Evolutionary conservation across 1,140 invertebrate species (phyloP).

Genomic region (Odontomachus brunneus): DNA sequence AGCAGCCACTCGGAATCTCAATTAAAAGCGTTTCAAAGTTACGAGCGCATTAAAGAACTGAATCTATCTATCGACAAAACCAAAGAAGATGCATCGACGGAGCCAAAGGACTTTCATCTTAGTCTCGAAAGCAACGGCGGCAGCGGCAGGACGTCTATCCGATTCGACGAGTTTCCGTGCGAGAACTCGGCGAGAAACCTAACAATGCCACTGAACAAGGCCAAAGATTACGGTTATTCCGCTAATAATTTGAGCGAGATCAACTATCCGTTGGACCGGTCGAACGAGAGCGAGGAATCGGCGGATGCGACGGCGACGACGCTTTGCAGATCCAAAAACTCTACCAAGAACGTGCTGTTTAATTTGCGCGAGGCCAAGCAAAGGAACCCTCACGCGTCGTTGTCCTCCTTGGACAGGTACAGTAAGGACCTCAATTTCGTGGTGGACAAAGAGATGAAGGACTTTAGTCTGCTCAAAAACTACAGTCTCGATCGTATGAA

Average conservation of each 20-base stretch:
- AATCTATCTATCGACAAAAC: constrained; percentile 73
- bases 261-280: constrained; percentile 70
- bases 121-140: constrained; percentile 43
- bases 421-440: constrained; percentile 68
- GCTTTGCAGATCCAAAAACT: constrained; percentile 69
- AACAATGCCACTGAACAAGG: constrained; percentile 73
- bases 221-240: constrained; percentile 71
- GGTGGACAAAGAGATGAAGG: constrained; percentile 73
- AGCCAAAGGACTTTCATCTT: constrained; percentile 70
- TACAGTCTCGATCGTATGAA: constrained; percentile 77
- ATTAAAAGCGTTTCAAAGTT: constrained; percentile 74
- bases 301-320: constrained; percentile 35
- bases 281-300: constrained; percentile 69
- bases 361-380: constrained; percentile 72
- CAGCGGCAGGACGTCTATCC: constrained; percentile 43
- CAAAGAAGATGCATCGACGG: constrained; percentile 63
- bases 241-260: constrained; percentile 57
- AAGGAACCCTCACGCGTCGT: constrained; percentile 68
- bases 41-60: constrained; percentile 74
- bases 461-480: constrained; percentile 75
- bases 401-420: constrained; percentile 63
- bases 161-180: constrained; percentile 70
- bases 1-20: constrained; percentile 75
- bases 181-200: constrained; percentile 55
- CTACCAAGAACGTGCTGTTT: constrained; percentile 73